phyloP scores from a whole-genome alignment of 2,888 invertebrate species.

The Leucoma salicis region DNA sequence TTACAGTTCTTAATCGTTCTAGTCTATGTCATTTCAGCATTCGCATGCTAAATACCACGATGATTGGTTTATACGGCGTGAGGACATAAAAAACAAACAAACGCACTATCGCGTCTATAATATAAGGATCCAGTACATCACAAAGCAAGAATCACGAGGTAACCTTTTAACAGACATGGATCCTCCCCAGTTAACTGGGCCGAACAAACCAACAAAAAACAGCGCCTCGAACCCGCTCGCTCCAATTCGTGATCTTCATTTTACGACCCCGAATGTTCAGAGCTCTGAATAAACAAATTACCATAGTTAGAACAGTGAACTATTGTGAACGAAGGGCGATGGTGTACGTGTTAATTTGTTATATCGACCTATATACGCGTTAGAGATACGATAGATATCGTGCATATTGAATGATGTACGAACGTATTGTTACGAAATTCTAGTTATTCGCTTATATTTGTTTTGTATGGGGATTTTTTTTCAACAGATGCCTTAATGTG shows the following conservation, averaged over 20 bases:
- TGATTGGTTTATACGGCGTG: too few relatives aligned
- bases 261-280: slow-evolving; percentile 33
- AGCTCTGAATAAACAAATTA: slow-evolving; percentile 39
- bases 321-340: slow-evolving; percentile 43
- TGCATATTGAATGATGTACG: slow-evolving; percentile 7
- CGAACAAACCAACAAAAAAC: slow-evolving; percentile 10
- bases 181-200: neutral
- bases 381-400: slow-evolving; percentile 30
- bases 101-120: too few relatives aligned
- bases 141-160: too few relatives aligned
- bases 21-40: too few relatives aligned
- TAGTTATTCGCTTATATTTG: neutral
- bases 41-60: too few relatives aligned
- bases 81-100: too few relatives aligned
- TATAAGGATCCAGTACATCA: too few relatives aligned
- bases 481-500: slow-evolving; percentile 7
- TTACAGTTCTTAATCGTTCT: too few relatives aligned
- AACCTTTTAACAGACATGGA: neutral
- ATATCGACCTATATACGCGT: slow-evolving; percentile 32
- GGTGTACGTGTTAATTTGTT: slow-evolving; percentile 50
- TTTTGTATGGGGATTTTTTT: neutral
- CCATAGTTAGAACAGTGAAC: slow-evolving; percentile 47
- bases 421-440: neutral
- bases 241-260: slow-evolving; percentile 32
- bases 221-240: slow-evolving; percentile 7